Evolutionary conservation across 2,113 vertebrate species (phyloP), one percentile per base, ranked within the genome.

Genomic region (Megaleporinus macrocephalus): DNA sequence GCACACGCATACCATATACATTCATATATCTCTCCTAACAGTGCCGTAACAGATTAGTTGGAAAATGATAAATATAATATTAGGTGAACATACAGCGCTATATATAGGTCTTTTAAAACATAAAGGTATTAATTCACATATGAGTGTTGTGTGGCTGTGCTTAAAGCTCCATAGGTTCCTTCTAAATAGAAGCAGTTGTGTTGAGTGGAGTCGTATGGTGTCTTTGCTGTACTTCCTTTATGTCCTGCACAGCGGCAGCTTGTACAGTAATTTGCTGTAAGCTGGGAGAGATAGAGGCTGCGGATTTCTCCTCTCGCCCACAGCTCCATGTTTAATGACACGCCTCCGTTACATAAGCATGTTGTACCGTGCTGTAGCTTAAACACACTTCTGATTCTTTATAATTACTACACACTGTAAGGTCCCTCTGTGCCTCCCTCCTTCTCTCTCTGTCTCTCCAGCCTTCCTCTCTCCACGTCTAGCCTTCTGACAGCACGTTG

Each of bases 291-390:
- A 73, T 15, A n/a, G 27, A 51, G 47, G 47, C 70, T 36, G 24
- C 59, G 13, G 70, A 75, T 44, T 74, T 75, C 72, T 81, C 20
- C 15, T 75, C 62, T 75, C 33, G 51, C 73, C 72, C 80, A 63
- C 72, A 76, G 73, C 62, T 73, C 49, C 44, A n/a, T 69, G 71
- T 75, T 76, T 76, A 81, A 81, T 81, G 80, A 81, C 59, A 80
- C 41, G 73, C 68, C 73, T 41, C 51, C 13, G 55, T 76, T 82
- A 82, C 80, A 82, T 82, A 82, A 82, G 62, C 53, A 27, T 69
- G 73, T 82, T 69, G 73, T 68, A 68, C 33, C 49, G 49, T 59
- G 47, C 62, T 69, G 49, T 24, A 68, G 49, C 62, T 66, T 76
- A 82, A 82, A 76, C 44, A 73, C 72, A 29, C 22, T 63, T 75